Evolutionary conservation across 2,113 vertebrate genomes (phyloP).

Genomic region (Pheucticus melanocephalus): DNA sequence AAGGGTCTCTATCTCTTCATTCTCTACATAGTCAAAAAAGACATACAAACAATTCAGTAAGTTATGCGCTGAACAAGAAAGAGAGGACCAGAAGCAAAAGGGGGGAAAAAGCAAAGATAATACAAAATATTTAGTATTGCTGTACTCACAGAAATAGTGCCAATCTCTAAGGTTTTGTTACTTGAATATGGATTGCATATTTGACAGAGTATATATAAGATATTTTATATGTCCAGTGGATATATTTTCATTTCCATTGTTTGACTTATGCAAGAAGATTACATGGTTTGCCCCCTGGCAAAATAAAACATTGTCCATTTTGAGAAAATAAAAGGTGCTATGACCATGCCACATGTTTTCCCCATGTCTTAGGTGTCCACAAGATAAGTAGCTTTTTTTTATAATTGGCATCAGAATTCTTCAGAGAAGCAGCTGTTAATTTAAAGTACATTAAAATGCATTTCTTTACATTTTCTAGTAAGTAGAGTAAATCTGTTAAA

Average conservation of each 20-base stretch:
- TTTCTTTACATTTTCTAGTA: not conserved
- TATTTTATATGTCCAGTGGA: not conserved
- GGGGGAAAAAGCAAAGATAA: rapidly evolving
- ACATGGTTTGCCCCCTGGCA: not conserved
- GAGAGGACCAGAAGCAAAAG: not conserved
- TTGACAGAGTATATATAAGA: not conserved
- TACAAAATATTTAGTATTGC: not conserved
- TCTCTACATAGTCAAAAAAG: not conserved
- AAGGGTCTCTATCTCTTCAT: not conserved
- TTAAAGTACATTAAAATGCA: not conserved
- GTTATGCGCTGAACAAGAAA: not conserved
- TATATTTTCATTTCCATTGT: not conserved
- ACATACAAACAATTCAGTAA: not conserved
- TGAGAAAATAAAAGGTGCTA: not conserved
- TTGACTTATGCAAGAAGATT: not conserved
- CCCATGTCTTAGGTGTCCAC: not conserved
- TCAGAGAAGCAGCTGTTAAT: not conserved
- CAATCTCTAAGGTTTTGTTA: not conserved
- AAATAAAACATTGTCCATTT: not conserved
- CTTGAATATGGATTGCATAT: not conserved
- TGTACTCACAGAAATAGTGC: not conserved
- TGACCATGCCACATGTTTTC: not conserved
- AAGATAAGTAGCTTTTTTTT: not conserved
- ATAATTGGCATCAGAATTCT: not conserved
- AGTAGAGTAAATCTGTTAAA: not conserved